These are phyloP conservation scores for Eulemur albifrons DNA, from an alignment of 2,797 vertebrate genomes.

Conservation along the genomic window DNA sequence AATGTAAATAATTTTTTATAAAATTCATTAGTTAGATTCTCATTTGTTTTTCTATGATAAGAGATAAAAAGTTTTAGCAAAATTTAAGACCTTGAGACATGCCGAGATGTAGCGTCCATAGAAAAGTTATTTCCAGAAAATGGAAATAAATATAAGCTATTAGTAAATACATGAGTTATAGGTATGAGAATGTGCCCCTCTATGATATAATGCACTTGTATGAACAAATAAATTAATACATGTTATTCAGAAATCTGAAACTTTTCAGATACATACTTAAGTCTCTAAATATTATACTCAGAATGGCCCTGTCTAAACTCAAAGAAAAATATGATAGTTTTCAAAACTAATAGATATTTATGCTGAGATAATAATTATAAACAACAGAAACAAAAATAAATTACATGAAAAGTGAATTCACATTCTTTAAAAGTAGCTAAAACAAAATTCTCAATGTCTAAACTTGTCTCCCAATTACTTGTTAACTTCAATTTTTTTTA, in stretches of 20 bases:
- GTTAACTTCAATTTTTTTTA: neutral
- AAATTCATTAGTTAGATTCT: neutral
- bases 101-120: neutral
- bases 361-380: neutral
- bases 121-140: neutral
- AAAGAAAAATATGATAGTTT: neutral
- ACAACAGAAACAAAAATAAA: neutral
- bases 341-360: neutral
- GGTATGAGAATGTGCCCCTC: neutral
- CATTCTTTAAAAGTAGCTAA: neutral
- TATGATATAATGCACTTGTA: neutral
- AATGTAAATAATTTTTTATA: neutral
- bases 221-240: neutral
- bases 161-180: neutral
- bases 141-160: neutral
- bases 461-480: neutral
- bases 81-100: neutral
- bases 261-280: neutral
- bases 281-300: neutral
- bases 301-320: neutral
- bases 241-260: neutral
- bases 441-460: neutral
- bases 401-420: neutral
- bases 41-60: neutral
- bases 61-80: neutral